phyloP scores from a whole-genome alignment of 37 sponge, comb jelly and placozoan species.

The Sycon ciliatum region DNA sequence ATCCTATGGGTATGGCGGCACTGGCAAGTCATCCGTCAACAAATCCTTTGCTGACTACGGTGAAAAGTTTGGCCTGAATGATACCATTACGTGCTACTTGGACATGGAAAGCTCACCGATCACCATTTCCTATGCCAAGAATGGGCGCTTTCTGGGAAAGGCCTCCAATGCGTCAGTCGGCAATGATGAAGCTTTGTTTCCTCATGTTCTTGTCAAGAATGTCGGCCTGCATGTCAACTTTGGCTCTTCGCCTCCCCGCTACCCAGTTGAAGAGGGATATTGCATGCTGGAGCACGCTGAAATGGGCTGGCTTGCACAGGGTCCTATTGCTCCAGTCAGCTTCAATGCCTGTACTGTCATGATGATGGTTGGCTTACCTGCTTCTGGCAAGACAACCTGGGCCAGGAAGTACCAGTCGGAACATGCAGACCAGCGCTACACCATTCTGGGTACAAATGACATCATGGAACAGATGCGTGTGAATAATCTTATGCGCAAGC shows the following conservation, averaged over 20 bases:
- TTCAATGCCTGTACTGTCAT: conserved; percentile 50
- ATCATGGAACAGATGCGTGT: conserved; percentile 84
- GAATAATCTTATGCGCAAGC: conserved; percentile 41
- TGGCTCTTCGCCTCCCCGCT: conserved; percentile 10
- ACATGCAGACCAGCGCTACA: conserved; percentile 59
- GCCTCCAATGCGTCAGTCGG: conserved; percentile 25
- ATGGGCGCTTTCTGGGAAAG: conserved; percentile 52
- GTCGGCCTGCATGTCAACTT: conserved; percentile 58
- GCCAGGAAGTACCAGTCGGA: conserved; percentile 47
- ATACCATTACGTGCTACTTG: conserved; percentile 66
- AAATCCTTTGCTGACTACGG: conserved; percentile 51
- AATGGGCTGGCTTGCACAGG: neutral
- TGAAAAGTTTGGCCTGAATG: conserved; percentile 56
- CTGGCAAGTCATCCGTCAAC: conserved; percentile 51
- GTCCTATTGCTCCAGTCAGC: conserved; percentile 10
- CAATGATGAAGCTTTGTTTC: conserved; percentile 45
- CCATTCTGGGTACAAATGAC: conserved; percentile 63
- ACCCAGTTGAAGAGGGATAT: conserved; percentile 16
- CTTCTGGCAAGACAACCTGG: conserved; percentile 89
- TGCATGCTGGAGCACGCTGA: conserved; percentile 6
- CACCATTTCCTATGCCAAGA: conserved; percentile 76
- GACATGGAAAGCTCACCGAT: conserved; percentile 48
- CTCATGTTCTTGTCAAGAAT: conserved; percentile 72
- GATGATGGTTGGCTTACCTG: conserved; percentile 79
- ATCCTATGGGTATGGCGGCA: conserved; percentile 78